These are phyloP conservation scores for Harmothoe impar DNA, from an alignment of 2,888 invertebrate genomes.

Conservation along the genomic window DNA sequence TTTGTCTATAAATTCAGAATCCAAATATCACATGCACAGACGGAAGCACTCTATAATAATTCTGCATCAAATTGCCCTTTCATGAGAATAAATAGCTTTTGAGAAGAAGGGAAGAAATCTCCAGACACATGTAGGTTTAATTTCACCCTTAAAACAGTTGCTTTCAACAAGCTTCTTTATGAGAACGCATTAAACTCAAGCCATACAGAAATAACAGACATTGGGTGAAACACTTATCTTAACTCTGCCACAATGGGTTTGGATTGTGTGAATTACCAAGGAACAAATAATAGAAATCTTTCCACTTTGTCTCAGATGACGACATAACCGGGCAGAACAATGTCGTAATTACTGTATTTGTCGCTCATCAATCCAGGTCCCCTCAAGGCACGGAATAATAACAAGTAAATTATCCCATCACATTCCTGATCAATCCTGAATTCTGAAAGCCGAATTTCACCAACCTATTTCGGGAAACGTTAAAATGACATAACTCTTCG, in stretches of 20 bases:
- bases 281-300: background rate
- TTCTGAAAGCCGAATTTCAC: background rate
- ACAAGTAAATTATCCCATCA: background rate
- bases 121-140: too few relatives aligned
- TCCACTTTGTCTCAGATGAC: background rate
- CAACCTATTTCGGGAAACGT: background rate
- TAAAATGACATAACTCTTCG: background rate
- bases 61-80: too few relatives aligned
- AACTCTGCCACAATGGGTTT: background rate
- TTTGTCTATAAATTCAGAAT: too few relatives aligned
- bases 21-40: too few relatives aligned
- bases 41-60: too few relatives aligned
- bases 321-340: background rate
- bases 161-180: too few relatives aligned
- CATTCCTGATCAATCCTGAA: background rate
- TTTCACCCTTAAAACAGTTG: too few relatives aligned
- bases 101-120: too few relatives aligned
- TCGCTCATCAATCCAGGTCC: background rate
- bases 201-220: too few relatives aligned
- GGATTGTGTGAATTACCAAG: background rate
- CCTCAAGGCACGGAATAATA: background rate
- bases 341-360: constrained; percentile 10
- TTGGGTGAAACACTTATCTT: too few relatives aligned
- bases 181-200: too few relatives aligned
- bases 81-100: too few relatives aligned